Evolutionary conservation across 2,113 vertebrate species (phyloP).

Genomic region (Corydoras maculifer): DNA sequence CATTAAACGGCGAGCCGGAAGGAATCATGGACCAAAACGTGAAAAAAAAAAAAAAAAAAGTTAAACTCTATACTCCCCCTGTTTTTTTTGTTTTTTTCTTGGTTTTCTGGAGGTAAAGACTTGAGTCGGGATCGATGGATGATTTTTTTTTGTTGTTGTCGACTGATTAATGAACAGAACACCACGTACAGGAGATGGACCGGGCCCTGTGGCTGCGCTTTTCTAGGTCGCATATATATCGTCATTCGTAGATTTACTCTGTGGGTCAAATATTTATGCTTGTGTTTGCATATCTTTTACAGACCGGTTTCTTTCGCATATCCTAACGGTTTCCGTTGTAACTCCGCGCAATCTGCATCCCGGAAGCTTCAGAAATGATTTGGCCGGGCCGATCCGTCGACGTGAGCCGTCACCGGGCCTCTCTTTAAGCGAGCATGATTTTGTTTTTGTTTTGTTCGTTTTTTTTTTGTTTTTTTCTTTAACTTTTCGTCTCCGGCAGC

Average conservation of each 20-base stretch:
- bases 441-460: slow-evolving; percentile 60
- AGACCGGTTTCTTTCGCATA: slow-evolving; percentile 63
- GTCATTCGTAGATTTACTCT: slow-evolving; percentile 72
- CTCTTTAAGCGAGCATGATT: slow-evolving; percentile 70
- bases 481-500: slow-evolving; percentile 60
- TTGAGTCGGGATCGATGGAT: slow-evolving; percentile 52
- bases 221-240: slow-evolving; percentile 71
- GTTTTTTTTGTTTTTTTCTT: slow-evolving; percentile 53
- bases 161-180: slow-evolving; percentile 72
- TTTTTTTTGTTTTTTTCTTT: slow-evolving; percentile 64
- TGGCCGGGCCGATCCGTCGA: slow-evolving; percentile 68
- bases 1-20: slow-evolving; percentile 77
- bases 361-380: slow-evolving; percentile 67
- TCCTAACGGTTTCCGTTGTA: slow-evolving; percentile 69
- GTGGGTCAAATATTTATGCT: slow-evolving; percentile 77
- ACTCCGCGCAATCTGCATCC: slow-evolving; percentile 65
- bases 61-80: slow-evolving; percentile 55
- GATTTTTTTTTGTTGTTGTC: slow-evolving; percentile 50
- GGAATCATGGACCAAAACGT: slow-evolving; percentile 45
- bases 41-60: slow-evolving; percentile 35
- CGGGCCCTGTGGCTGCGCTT: slow-evolving; percentile 69
- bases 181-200: slow-evolving; percentile 78
- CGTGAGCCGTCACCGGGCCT: slow-evolving; percentile 64
- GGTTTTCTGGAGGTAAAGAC: slow-evolving; percentile 51
- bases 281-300: slow-evolving; percentile 75